Base-by-base conservation (phyloP, 2,113 vertebrate genomes). In the Paramormyrops kingsleyae region DNA sequence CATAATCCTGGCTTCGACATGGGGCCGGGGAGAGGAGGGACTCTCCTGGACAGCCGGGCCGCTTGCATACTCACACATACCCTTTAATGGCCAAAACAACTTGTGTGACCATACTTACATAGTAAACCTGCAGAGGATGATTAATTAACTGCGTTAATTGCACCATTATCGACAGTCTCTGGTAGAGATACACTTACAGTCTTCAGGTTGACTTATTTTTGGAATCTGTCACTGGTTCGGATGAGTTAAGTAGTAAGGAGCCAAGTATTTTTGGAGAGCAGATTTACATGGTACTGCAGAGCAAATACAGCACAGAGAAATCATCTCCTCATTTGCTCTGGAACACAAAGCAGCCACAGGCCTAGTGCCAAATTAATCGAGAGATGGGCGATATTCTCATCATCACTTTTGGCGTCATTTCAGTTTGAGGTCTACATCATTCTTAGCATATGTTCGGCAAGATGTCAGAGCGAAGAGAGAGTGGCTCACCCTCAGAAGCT, bases 381-480 rank as follows among this genome's bases (percentile, higher is more conserved):
- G 85, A 52, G 85, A 87, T 27, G 47, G 85, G n/a, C 47, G 31
- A 53, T 53, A 52, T 47, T 53, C 27, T 87, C 85, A 53, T 87
- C 50, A 87, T 53, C n/a, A 31, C 50, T 31, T 31, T 47, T 87
- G 85, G n/a, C 27, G 1, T 15, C 7, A 52, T 53, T 66, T 88
- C 44, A 44, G 53, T 66, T 70, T 44, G 46, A 44, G 88, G 42
- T 74, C 31, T 77, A 47, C n/a, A 88, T 88, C 31, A 50, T 88
- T 47, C 66, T 88, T 56, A 88, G 46, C 62, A 77, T 27, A 77
- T 77, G 44, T 50, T 88, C 12, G n/a, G 42, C 88, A 88, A 77
- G 59, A 77, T 49, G 88, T 46, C 88, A 70, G 15, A 77, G 88
- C 8, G 27, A 27, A 77, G 39, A 24, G 42, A 35, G 47, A 9